Percentiles rank a stretch among this genome's conserved stretches.
Conservation (phyloP, 2,888 invertebrate genomes). For the Galerucella nymphaeae region DNA sequence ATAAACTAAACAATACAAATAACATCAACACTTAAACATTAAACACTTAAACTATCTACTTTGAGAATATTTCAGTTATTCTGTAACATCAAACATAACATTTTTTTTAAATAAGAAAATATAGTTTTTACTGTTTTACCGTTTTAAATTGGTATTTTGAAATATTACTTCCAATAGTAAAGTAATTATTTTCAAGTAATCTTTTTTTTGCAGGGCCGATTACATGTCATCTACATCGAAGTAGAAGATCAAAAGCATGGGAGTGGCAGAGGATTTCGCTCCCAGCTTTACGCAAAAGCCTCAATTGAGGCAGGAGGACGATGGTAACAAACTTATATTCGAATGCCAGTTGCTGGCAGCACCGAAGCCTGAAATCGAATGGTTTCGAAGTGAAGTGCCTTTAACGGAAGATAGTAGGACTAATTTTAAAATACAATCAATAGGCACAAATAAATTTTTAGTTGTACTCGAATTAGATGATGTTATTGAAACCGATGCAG, state of each 20-base stretch:
- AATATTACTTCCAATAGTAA: too few relatives aligned
- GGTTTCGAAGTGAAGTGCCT: conserved; percentile 90
- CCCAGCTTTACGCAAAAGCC: conserved; percentile 99
- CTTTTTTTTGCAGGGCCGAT: conserved; percentile 57
- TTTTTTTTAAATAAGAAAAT: too few relatives aligned
- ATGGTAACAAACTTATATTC: conserved; percentile 93
- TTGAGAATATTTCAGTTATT: too few relatives aligned
- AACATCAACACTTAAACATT: conserved; percentile 2
- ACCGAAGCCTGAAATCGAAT: conserved; percentile 91
- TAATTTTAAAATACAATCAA: conserved; percentile 87
- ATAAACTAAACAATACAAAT: conserved; percentile 20
- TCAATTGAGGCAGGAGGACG: conserved; percentile 94
- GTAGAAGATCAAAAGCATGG: conserved; percentile 70
- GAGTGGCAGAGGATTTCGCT: conserved; percentile 94
- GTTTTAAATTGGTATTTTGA: too few relatives aligned
- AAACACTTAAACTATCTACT: too few relatives aligned
- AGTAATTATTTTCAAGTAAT: conserved; percentile 5
- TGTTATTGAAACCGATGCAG: conserved; percentile 95
- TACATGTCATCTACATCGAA: conserved; percentile 64
- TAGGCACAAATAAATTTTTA: conserved; percentile 86
- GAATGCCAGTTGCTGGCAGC: conserved; percentile 90
- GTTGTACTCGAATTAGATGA: conserved; percentile 95
- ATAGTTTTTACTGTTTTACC: too few relatives aligned
- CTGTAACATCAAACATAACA: too few relatives aligned
- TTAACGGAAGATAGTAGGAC: conserved; percentile 87